Conservation (phyloP, 2,797 vertebrate genomes). For the Neosilurus hyrtlii region DNA sequence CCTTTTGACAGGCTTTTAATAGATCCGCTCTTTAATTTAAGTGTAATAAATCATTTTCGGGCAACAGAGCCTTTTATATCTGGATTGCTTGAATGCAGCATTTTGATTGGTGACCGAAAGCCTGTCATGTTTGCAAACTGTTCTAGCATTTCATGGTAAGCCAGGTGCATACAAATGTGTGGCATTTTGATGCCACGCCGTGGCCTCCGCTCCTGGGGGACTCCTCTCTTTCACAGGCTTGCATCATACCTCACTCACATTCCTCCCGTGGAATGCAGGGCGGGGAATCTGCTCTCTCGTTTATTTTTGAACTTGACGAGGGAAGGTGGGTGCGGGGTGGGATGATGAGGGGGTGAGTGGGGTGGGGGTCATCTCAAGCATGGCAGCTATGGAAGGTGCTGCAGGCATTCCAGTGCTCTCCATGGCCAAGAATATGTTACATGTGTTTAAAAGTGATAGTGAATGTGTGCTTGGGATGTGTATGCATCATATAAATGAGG, state of each 20-base stretch:
- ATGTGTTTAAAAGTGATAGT: conserved; percentile 49
- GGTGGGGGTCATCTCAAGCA: conserved; percentile 73
- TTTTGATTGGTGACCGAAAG: background rate
- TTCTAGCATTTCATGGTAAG: conserved; percentile 45
- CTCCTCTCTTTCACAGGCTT: conserved; percentile 74
- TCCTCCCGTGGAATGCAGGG: conserved; percentile 71
- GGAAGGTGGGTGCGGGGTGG: conserved; percentile 48
- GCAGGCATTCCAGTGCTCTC: conserved; percentile 87
- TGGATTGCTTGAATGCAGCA: conserved; percentile 9
- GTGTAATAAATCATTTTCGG: background rate
- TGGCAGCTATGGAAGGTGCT: conserved; percentile 86
- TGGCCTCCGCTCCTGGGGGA: conserved; percentile 56
- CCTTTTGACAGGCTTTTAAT: conserved; percentile 63
- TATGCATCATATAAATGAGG: conserved; percentile 39
- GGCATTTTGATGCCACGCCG: conserved; percentile 45
- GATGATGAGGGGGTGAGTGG: background rate
- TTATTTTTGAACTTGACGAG: conserved; percentile 83
- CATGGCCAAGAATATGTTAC: conserved; percentile 79
- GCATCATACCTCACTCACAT: conserved; percentile 76
- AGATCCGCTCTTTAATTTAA: conserved; percentile 22
- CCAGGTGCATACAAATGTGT: conserved; percentile 54
- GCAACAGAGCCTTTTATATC: conserved; percentile 23
- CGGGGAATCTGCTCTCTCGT: conserved; percentile 78
- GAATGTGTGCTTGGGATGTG: conserved; percentile 64
- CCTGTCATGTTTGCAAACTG: conserved; percentile 37